Evolutionary conservation across 2,888 invertebrate species (phyloP).

Genomic region (Plagiodera versicolora): DNA sequence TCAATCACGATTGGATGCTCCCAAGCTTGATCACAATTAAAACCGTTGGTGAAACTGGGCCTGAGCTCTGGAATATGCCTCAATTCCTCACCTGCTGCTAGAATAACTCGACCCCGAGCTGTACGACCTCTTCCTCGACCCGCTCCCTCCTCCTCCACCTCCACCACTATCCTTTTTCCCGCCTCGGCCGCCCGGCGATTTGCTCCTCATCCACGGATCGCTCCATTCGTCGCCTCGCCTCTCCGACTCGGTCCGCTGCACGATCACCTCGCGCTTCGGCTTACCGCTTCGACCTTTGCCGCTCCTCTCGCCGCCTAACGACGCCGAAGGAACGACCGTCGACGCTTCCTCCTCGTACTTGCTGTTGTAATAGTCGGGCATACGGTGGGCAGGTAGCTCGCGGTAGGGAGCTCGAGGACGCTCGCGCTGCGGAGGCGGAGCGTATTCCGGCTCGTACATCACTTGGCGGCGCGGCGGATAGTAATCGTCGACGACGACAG

Average conservation of each 20-base stretch:
- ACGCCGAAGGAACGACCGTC: constrained; percentile 17
- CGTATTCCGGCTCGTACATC: constrained; percentile 51
- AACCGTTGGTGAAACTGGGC: too few species aligned
- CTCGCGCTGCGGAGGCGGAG: constrained; percentile 45
- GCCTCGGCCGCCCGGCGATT: constrained; percentile 64
- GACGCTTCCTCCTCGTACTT: constrained; percentile 58
- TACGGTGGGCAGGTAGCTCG: constrained; percentile 60
- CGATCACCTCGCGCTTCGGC: constrained; percentile 66
- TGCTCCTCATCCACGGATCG: constrained; percentile 90
- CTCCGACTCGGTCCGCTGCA: constrained; percentile 62
- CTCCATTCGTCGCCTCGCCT: constrained; percentile 79
- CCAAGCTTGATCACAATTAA: too few species aligned
- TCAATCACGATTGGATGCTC: too few species aligned
- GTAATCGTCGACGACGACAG: constrained; percentile 40
- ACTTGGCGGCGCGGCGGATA: constrained; percentile 51
- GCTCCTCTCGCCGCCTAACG: constrained; percentile 19
- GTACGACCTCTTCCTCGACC: constrained; percentile 62
- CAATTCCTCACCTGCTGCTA: constrained; percentile 60
- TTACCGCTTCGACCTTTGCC: constrained; percentile 26
- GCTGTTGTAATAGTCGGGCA: constrained; percentile 57
- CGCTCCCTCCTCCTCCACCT: constrained; percentile 52
- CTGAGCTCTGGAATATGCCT: too few species aligned
- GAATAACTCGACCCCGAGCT: constrained; percentile 73
- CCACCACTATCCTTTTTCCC: constrained; percentile 50
- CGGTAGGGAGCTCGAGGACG: constrained; percentile 54